phyloP scores from a whole-genome alignment of 2,797 vertebrate genomes.

The Gymnoscopelus microlampas region DNA sequence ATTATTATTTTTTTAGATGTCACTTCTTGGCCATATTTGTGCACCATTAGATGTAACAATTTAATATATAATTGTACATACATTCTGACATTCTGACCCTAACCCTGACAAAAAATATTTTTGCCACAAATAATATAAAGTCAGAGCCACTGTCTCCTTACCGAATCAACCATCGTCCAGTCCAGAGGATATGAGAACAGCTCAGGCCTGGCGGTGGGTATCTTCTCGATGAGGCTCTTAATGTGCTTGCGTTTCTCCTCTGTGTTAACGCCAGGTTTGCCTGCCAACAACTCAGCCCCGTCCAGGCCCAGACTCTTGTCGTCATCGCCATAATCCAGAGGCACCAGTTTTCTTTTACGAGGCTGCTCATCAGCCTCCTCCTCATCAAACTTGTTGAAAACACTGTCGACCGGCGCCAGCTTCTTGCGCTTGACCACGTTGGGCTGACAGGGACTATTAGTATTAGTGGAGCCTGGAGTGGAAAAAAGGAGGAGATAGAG shows the following conservation, averaged over 20 bases:
- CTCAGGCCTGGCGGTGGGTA: constrained; percentile 96
- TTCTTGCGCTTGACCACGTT: constrained; percentile 94
- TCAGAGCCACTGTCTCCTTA: constrained; percentile 46
- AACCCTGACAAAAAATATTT: neutral
- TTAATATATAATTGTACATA: neutral
- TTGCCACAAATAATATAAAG: neutral
- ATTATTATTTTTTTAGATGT: too few relatives aligned
- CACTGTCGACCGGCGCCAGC: constrained; percentile 90
- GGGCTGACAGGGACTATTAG: constrained; percentile 94
- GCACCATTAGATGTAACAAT: neutral
- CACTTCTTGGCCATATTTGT: too few relatives aligned
- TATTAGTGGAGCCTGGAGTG: constrained; percentile 87
- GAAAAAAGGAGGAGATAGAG: too few relatives aligned
- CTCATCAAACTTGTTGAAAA: constrained; percentile 98
- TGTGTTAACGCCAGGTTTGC: constrained; percentile 91
- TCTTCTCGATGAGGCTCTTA: constrained; percentile 99
- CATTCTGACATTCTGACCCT: too few relatives aligned
- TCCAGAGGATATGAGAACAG: constrained; percentile 98
- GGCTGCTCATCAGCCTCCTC: constrained; percentile 97
- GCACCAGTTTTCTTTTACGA: constrained; percentile 95
- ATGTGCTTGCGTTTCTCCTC: constrained; percentile 99
- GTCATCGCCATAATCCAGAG: constrained; percentile 96
- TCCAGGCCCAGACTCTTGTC: constrained; percentile 87
- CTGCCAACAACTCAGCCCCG: constrained; percentile 71
- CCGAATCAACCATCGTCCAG: constrained; percentile 87